A percentile compares a stretch with the other conserved stretches of the same genome.
These are phyloP conservation scores for Dione vanillae DNA, from an alignment of 2,888 invertebrate species.

Conservation along the genomic window DNA sequence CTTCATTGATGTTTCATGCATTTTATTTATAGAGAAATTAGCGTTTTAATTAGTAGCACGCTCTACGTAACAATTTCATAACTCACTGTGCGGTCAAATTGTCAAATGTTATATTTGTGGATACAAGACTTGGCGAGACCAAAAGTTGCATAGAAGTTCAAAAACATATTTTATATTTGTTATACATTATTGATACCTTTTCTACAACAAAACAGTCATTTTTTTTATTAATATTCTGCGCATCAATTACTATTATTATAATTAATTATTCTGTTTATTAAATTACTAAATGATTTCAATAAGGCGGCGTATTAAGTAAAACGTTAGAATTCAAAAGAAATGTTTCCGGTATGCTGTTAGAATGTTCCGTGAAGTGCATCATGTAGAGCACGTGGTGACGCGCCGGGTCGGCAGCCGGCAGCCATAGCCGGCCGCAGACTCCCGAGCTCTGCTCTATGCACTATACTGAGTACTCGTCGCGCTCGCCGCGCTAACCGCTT, in stretches of 20 bases:
- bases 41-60: constrained; percentile 22
- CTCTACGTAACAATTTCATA: constrained; percentile 21
- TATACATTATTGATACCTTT: no score
- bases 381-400: constrained; percentile 40
- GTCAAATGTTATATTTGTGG: constrained; percentile 21
- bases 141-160: no score
- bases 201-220: no score
- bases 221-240: no score
- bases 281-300: not conserved
- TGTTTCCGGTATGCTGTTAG: constrained; percentile 21
- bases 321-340: not conserved
- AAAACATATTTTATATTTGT: not conserved
- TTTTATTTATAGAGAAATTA: constrained; percentile 25
- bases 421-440: constrained; percentile 47
- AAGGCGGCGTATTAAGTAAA: not conserved
- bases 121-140: not conserved
- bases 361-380: constrained; percentile 35
- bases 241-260: no score
- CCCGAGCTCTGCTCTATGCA: constrained; percentile 38
- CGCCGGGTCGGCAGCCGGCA: constrained; percentile 30
- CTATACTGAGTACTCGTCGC: constrained; percentile 42
- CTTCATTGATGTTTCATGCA: constrained; percentile 14
- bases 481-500: constrained; percentile 49
- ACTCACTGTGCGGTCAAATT: constrained; percentile 4
- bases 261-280: no score